A percentile compares a stretch with the other conserved stretches of the same genome.
Conservation (phyloP, 2,888 invertebrate species). For the Isoperla grammatica region DNA sequence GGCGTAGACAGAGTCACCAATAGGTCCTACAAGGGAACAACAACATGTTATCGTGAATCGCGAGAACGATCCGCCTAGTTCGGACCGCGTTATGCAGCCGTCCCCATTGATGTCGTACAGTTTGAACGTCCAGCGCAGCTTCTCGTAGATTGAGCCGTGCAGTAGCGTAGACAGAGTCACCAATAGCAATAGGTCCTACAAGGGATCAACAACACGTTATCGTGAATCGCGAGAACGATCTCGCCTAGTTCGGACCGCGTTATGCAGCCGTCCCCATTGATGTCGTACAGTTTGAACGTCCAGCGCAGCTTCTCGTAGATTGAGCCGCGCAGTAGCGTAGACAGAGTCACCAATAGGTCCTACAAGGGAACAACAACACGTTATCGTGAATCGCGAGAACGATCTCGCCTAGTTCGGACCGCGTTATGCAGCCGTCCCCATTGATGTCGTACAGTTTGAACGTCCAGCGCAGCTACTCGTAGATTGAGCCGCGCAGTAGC, state of each 20-base stretch:
- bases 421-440: slow-evolving; percentile 91
- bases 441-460: slow-evolving; percentile 95
- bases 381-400: slow-evolving; percentile 89
- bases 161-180: slow-evolving; percentile 88
- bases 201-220: too few relatives aligned
- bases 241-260: slow-evolving; percentile 85
- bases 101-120: slow-evolving; percentile 95
- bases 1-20: too few relatives aligned
- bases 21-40: too few relatives aligned
- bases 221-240: slow-evolving; percentile 85
- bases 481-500: slow-evolving; percentile 83
- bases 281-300: slow-evolving; percentile 95
- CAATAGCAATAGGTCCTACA: too few relatives aligned
- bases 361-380: too few relatives aligned
- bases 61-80: slow-evolving; percentile 79
- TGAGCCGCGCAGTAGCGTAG: slow-evolving; percentile 85
- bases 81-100: slow-evolving; percentile 87
- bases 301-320: slow-evolving; percentile 91
- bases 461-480: slow-evolving; percentile 93
- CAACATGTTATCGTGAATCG: slow-evolving; percentile 96
- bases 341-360: slow-evolving; percentile 91
- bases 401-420: slow-evolving; percentile 83
- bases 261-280: slow-evolving; percentile 94
- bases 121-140: slow-evolving; percentile 93
- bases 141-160: slow-evolving; percentile 89